phyloP scores from a whole-genome alignment of 2,797 vertebrate species.

The Thalassophryne amazonica region DNA sequence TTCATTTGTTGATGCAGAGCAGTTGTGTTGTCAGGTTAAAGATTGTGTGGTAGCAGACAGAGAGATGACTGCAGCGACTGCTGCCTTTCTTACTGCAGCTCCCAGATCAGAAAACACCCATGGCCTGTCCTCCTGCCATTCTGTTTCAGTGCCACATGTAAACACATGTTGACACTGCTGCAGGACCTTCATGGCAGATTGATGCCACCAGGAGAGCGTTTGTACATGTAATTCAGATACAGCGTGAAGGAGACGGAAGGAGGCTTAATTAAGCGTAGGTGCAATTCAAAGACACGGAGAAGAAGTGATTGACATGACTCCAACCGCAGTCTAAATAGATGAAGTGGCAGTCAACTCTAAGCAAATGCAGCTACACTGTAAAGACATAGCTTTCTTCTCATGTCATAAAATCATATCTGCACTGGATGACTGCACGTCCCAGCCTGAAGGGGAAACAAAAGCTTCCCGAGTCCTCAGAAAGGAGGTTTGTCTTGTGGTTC shows the following conservation, averaged over 20 bases:
- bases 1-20: too few species aligned
- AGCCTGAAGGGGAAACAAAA: constrained; percentile 11
- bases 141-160: too few species aligned
- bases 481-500: neutral
- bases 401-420: constrained; percentile 42
- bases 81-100: too few species aligned
- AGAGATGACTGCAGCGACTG: too few species aligned
- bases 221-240: constrained; percentile 20
- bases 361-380: constrained; percentile 50
- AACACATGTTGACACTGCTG: neutral
- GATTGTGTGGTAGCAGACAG: too few species aligned
- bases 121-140: too few species aligned
- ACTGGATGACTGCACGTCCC: constrained; percentile 11
- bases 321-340: constrained; percentile 34
- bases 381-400: constrained; percentile 25
- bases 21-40: too few species aligned
- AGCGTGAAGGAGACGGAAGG: constrained; percentile 12
- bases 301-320: constrained; percentile 28
- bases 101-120: too few species aligned
- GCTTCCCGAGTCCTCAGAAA: constrained; percentile 14
- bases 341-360: constrained; percentile 34
- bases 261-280: constrained; percentile 58
- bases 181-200: constrained; percentile 2
- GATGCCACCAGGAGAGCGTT: constrained; percentile 2
- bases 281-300: constrained; percentile 27